Evolutionary conservation across 2,888 invertebrate genomes (phyloP), one percentile per base, ranked within the genome.

Genomic region (Conistra vaccinii): DNA sequence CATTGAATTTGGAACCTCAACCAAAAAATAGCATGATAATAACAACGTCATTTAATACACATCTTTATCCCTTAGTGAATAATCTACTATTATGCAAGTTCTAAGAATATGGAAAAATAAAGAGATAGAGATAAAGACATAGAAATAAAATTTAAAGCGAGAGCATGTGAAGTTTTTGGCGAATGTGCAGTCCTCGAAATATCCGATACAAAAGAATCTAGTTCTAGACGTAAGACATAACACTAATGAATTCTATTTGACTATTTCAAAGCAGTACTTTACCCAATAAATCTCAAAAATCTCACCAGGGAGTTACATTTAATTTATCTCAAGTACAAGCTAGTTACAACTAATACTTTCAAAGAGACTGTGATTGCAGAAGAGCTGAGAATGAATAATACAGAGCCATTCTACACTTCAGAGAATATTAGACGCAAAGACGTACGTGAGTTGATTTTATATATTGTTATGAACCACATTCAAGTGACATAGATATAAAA

Each of bases 401-500:
- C 26, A 39, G 10, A 62, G n/a, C 63, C 23, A 57, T 53, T 58
- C 42, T 23, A 26, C 17, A 48, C 17, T 72, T 29, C 2, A 53
- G 26, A 35, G 23, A 58, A 55, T 58, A 73, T 42, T 39, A 51
- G 26, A 26, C 7, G n/a, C 17, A 7, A 58, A 53, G 57, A 53
- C 29, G 58, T 39, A 63, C 53, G 63, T 76, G 68, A 76, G 48
- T 17, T 45, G 53, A 26, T 68, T 65, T 68, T 63, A 45, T 35
- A 35, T 53, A 29, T 17, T 29, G 23, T 75, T 68, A 69, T 81
- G 58, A 76, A 81, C 29, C 51, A 39, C 51, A 68, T 76, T 81
- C 63, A 55, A 60, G 29, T 42, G 39, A 76, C 26, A n/a, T 3
- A 66, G 51, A 20, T n/a, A 60, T 12, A 42, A 29, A 51, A 14